phyloP scores from a whole-genome alignment of 1,140 invertebrate genomes.

The Mizuhopecten yessoensis region DNA sequence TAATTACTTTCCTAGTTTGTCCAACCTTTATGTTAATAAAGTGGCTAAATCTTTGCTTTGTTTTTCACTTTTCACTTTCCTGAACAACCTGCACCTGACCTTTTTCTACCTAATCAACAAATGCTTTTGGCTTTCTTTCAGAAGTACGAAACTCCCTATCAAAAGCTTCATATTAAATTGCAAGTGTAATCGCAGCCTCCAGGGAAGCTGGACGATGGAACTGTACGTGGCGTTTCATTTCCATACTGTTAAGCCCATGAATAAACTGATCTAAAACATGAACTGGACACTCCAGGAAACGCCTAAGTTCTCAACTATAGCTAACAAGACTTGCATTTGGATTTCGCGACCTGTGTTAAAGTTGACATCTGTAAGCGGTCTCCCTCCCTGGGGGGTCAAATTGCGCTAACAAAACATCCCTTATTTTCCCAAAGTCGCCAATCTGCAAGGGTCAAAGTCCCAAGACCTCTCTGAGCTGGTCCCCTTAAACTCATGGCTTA shows the following conservation, averaged over 20 bases:
- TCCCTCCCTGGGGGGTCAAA: no score
- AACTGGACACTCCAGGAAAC: not conserved
- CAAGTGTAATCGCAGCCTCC: slow-evolving; percentile 51
- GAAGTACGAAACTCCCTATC: not conserved
- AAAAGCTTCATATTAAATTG: slow-evolving; percentile 51
- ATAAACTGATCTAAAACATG: slow-evolving; percentile 46
- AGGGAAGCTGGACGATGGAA: no score
- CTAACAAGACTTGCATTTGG: not conserved
- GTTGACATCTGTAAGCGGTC: no score
- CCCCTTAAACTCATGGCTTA: no score
- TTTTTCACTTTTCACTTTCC: not conserved
- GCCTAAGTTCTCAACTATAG: not conserved
- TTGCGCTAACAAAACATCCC: no score
- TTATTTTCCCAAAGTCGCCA: no score
- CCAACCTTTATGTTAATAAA: not conserved
- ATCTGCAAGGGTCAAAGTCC: no score
- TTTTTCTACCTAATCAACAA: not conserved
- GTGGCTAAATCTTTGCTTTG: not conserved
- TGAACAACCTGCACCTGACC: not conserved
- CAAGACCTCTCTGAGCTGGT: no score
- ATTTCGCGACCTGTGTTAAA: no score
- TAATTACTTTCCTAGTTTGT: not conserved
- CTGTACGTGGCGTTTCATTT: no score
- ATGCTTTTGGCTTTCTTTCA: not conserved
- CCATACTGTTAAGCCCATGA: slow-evolving; percentile 50